Conservation (phyloP, 2,113 vertebrate species). For the Bubo bubo region DNA sequence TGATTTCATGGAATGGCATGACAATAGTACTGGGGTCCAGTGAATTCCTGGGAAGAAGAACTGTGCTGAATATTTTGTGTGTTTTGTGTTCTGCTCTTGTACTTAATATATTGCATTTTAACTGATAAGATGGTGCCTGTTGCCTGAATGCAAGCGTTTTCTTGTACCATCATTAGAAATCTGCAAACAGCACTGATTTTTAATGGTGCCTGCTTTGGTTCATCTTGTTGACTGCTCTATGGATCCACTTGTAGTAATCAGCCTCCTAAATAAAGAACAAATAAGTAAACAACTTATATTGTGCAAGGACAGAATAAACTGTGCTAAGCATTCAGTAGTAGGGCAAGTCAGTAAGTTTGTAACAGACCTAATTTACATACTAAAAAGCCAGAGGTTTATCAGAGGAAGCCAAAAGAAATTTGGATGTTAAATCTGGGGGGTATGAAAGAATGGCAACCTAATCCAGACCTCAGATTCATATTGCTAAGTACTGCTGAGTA, state of each 20-base stretch:
- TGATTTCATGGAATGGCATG: not conserved
- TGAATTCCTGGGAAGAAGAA: not conserved
- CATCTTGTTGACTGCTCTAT: rapidly evolving
- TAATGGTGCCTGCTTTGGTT: not conserved
- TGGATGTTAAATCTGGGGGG: not conserved
- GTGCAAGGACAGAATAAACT: not conserved
- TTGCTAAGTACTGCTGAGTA: not conserved
- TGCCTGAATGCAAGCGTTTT: not conserved
- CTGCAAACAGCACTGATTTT: not conserved
- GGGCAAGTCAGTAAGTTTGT: not conserved
- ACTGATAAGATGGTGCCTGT: not conserved
- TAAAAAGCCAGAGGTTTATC: not conserved
- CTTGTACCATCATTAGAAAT: not conserved
- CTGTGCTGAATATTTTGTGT: not conserved
- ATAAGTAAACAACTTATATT: not conserved
- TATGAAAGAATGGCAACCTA: not conserved
- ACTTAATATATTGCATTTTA: conserved; percentile 1
- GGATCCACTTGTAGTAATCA: not conserved
- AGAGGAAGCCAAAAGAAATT: not conserved
- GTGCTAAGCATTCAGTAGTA: not conserved
- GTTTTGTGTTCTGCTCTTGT: not conserved
- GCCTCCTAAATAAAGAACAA: not conserved
- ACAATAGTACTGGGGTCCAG: not conserved
- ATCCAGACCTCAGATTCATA: not conserved
- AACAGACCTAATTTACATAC: not conserved